These are phyloP conservation scores for Tupiocoris notatus DNA, from an alignment of 2,888 invertebrate genomes.

Conservation along the genomic window DNA sequence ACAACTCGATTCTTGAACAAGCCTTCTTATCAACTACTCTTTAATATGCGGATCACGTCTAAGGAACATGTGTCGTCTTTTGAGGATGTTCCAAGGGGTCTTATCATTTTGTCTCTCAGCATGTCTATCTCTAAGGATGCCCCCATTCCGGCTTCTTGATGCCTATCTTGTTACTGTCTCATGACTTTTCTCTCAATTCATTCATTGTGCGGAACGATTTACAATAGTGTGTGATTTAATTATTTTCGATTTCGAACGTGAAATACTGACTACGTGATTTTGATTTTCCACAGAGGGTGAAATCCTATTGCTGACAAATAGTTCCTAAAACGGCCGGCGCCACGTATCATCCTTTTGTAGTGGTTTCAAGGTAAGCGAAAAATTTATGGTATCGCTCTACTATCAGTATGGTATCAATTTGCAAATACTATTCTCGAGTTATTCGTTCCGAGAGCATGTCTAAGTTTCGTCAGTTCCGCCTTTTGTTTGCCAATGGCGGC, in stretches of 20 bases:
- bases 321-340: conserved; percentile 42
- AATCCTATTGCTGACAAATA: conserved; percentile 22
- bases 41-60: neutral
- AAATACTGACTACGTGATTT: neutral
- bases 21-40: too few species aligned
- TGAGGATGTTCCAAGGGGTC: neutral
- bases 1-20: too few species aligned
- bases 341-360: conserved; percentile 18
- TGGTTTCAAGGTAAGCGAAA: conserved; percentile 23
- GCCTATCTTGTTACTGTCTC: neutral
- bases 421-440: too few species aligned
- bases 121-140: conserved; percentile 4
- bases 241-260: too few species aligned
- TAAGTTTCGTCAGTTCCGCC: too few species aligned
- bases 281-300: conserved; percentile 5
- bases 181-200: neutral
- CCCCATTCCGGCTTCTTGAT: neutral
- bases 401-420: too few species aligned
- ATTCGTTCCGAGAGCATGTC: too few species aligned
- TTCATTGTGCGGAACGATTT: neutral
- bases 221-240: too few species aligned
- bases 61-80: neutral
- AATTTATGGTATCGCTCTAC: neutral
- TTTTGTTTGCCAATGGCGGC: too few species aligned
- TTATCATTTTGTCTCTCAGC: neutral